Evolutionary conservation across 1,140 invertebrate species (phyloP).

Genomic region (Kradibia gibbosae): DNA sequence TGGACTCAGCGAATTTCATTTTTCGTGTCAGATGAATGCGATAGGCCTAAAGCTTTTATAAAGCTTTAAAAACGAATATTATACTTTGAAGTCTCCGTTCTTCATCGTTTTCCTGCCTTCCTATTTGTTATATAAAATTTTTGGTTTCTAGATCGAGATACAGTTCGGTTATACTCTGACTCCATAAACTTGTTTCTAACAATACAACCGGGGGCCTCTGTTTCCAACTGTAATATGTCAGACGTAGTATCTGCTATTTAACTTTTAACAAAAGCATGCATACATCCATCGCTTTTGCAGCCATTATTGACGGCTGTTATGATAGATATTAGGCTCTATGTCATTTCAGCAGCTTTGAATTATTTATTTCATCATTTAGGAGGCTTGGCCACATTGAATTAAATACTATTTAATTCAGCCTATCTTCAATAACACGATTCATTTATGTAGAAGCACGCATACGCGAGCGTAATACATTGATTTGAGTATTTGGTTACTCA

Average conservation of each 20-base stretch:
- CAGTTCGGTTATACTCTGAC: background rate
- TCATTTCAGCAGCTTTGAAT: background rate
- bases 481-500: no score
- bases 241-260: background rate
- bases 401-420: no score
- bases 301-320: background rate
- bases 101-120: background rate
- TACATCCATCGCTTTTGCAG: no score
- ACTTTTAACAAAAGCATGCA: background rate
- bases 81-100: background rate
- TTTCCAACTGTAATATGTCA: background rate
- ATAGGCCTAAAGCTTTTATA: background rate
- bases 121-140: background rate
- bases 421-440: no score
- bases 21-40: background rate
- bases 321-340: background rate
- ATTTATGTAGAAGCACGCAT: no score
- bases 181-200: background rate
- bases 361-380: background rate
- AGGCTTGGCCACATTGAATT: no score
- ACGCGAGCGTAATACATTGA: no score
- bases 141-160: background rate
- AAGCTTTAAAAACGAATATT: slow-evolving; percentile 13
- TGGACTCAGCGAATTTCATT: background rate
- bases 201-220: background rate